These are phyloP conservation scores for Nomada fucata DNA, from an alignment of 2,888 invertebrate species.

Conservation along the genomic window DNA sequence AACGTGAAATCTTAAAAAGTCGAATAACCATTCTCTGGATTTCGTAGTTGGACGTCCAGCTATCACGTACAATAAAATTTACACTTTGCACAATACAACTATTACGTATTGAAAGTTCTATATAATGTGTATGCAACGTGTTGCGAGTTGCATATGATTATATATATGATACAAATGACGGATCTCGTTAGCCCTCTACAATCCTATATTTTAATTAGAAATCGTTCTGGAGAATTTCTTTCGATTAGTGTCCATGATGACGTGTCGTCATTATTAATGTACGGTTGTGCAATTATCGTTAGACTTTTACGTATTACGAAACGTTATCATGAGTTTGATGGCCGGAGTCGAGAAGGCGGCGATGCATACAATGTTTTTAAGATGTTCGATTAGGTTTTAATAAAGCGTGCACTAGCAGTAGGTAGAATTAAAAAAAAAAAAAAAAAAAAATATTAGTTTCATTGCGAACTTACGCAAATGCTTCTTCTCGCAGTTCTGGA, in stretches of 20 bases:
- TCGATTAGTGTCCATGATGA: neutral
- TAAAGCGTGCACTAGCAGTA: neutral
- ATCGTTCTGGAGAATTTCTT: neutral
- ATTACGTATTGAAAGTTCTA: slow-evolving; percentile 34
- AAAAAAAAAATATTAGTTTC: neutral
- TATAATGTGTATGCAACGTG: slow-evolving; percentile 33
- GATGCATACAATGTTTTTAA: neutral
- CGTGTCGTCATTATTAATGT: neutral
- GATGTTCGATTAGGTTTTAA: neutral
- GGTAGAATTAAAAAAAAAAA: neutral
- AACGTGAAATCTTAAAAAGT: slow-evolving; percentile 8
- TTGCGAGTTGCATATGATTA: slow-evolving; percentile 29
- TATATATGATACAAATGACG: neutral
- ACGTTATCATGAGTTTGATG: neutral
- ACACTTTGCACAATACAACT: slow-evolving; percentile 42
- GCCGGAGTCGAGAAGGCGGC: neutral
- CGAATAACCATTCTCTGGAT: slow-evolving; percentile 39
- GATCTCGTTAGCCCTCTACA: slow-evolving; percentile 30
- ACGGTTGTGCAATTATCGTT: slow-evolving; percentile 10
- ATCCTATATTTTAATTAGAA: neutral
- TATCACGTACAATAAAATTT: slow-evolving; percentile 40
- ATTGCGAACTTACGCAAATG: slow-evolving; percentile 2
- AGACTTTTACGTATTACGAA: neutral
- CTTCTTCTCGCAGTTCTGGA: neutral
- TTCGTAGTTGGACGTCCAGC: slow-evolving; percentile 33